Conservation (phyloP, 2,797 vertebrate genomes). For the Centropyge bicolor region DNA sequence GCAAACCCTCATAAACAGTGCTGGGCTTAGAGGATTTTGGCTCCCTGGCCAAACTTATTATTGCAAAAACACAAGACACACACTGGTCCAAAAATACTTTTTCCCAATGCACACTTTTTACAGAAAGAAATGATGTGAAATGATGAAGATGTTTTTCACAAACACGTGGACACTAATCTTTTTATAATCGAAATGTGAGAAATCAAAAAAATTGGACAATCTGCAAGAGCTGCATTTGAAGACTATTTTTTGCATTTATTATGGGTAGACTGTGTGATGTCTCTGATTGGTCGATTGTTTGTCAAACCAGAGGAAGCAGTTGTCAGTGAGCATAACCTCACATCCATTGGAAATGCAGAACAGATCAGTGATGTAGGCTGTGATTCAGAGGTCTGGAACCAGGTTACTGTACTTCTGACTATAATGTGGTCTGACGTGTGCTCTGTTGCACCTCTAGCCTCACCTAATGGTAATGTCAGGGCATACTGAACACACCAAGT, state of each 20-base stretch:
- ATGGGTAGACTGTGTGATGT: background rate
- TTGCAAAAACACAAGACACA: background rate
- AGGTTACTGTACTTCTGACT: conserved; percentile 1
- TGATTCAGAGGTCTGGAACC: background rate
- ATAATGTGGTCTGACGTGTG: background rate
- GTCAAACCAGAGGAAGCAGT: conserved; percentile 19
- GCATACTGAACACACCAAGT: background rate
- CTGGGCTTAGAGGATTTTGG: background rate
- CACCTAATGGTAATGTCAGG: conserved; percentile 10
- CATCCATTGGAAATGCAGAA: conserved; percentile 6
- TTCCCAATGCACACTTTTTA: background rate
- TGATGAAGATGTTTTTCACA: background rate
- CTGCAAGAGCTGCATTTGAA: background rate
- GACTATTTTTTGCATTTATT: background rate
- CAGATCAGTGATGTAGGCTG: background rate
- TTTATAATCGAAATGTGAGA: background rate
- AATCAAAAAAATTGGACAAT: background rate
- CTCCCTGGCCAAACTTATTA: background rate
- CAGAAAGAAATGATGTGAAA: background rate
- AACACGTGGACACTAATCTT: background rate
- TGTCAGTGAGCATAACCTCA: background rate
- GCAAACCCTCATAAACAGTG: too few relatives aligned
- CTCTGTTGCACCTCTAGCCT: conserved; percentile 6
- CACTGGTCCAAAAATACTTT: background rate
- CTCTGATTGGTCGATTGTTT: conserved; percentile 6